Conservation (phyloP, 2,888 invertebrate genomes). For the Tetranychus truncatus region DNA sequence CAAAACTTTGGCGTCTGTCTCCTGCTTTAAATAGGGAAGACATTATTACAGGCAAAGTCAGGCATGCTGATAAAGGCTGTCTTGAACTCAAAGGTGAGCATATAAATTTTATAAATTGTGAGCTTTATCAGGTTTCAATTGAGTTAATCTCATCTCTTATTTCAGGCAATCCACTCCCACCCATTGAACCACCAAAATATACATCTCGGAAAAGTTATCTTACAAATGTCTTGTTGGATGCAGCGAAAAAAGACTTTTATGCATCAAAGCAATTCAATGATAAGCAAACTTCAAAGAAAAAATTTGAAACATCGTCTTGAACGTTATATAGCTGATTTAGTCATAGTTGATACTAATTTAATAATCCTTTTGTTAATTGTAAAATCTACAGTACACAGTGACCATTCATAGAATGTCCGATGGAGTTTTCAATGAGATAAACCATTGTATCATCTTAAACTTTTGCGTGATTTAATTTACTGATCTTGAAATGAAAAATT, state of each 20-base stretch:
- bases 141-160: constrained; percentile 16
- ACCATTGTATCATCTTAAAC: no score
- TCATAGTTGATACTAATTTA: no score
- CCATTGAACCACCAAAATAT: constrained; percentile 39
- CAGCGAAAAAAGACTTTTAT: constrained; percentile 59
- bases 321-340: no score
- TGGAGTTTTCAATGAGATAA: no score
- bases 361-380: no score
- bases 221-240: constrained; percentile 63
- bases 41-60: neutral
- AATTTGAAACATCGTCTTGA: constrained; percentile 18
- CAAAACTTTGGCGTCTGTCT: constrained; percentile 31
- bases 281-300: constrained; percentile 34
- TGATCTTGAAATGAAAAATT: no score
- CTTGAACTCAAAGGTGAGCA: constrained; percentile 48
- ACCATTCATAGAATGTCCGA: no score
- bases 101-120: neutral
- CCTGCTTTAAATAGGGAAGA: constrained; percentile 33
- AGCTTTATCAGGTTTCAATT: neutral
- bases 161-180: constrained; percentile 41
- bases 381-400: no score
- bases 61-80: constrained; percentile 37
- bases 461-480: no score
- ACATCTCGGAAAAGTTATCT: constrained; percentile 47
- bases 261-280: constrained; percentile 41